Evolutionary conservation across 2,888 invertebrate genomes (phyloP).

Genomic region (Trichogramma dendrolimi): DNA sequence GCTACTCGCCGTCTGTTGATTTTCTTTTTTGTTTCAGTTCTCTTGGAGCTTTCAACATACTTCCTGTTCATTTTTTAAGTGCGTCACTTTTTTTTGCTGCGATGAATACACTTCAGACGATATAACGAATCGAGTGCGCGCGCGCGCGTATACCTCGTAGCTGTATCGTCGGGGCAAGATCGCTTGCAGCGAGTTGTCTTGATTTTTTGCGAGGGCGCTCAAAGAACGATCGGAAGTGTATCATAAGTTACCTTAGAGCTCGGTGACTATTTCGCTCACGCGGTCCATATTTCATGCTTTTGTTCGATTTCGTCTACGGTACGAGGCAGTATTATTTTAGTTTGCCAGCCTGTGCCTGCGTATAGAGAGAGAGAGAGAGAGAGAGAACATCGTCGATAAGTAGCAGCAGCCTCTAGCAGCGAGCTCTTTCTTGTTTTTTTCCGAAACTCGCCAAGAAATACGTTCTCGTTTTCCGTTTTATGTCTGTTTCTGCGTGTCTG

Average conservation of each 20-base stretch:
- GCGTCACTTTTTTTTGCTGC: not conserved
- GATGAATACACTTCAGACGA: not conserved
- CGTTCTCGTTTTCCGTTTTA: not conserved
- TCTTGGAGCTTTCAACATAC: too few relatives aligned
- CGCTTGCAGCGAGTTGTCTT: conserved; percentile 13
- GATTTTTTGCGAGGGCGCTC: conserved; percentile 34
- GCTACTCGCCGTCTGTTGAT: too few relatives aligned
- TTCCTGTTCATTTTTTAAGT: not conserved
- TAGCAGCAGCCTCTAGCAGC: too few relatives aligned
- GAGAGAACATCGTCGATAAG: too few relatives aligned
- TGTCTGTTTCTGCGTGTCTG: not conserved
- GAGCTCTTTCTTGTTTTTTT: not conserved
- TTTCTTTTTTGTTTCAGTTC: not conserved
- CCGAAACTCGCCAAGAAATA: not conserved
- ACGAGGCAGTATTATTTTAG: conserved; percentile 47
- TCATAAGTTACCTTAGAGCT: conserved; percentile 48
- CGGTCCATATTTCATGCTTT: conserved; percentile 51
- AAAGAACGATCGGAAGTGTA: conserved; percentile 39
- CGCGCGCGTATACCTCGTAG: not conserved
- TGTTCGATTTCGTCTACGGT: conserved; percentile 49
- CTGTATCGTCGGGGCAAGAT: not conserved
- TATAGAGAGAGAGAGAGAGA: too few relatives aligned
- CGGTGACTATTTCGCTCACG: conserved; percentile 40
- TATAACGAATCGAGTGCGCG: conserved; percentile 13
- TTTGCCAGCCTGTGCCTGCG: conserved; percentile 35